These are phyloP conservation scores for Sipha flava DNA, from an alignment of 1,140 invertebrate genomes.

Conservation along the genomic window DNA sequence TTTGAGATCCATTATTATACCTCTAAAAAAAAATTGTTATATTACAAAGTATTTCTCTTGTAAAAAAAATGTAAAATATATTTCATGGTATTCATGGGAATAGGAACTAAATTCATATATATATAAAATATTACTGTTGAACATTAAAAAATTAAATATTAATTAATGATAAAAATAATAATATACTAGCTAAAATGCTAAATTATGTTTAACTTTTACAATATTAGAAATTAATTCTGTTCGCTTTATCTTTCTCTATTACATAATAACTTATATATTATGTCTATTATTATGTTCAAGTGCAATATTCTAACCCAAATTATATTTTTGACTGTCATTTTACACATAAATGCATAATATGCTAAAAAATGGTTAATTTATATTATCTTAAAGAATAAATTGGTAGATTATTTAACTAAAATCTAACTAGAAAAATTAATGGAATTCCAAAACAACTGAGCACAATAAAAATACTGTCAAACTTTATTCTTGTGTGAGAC, in stretches of 20 bases:
- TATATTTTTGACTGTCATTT: too few species aligned
- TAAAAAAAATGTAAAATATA: background rate
- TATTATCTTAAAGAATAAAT: too few species aligned
- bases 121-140: too few species aligned
- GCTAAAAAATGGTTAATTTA: too few species aligned
- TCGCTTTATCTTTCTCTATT: background rate
- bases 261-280: background rate
- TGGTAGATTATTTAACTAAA: too few species aligned
- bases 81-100: background rate
- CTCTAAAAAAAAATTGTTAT: conserved; percentile 10
- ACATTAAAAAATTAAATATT: background rate
- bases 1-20: conserved; percentile 19
- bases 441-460: too few species aligned
- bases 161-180: background rate
- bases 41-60: background rate
- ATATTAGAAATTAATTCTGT: background rate
- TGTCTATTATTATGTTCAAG: background rate
- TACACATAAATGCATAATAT: too few species aligned
- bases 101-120: conserved; percentile 14
- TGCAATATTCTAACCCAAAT: background rate
- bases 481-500: too few species aligned
- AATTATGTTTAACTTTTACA: background rate
- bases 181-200: background rate
- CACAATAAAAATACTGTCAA: too few species aligned
- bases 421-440: too few species aligned